A percentile compares a stretch with the other conserved stretches of the same genome.
Evolutionary conservation across 2,797 vertebrate species (phyloP).

Genomic region (Gallinago stenura): DNA sequence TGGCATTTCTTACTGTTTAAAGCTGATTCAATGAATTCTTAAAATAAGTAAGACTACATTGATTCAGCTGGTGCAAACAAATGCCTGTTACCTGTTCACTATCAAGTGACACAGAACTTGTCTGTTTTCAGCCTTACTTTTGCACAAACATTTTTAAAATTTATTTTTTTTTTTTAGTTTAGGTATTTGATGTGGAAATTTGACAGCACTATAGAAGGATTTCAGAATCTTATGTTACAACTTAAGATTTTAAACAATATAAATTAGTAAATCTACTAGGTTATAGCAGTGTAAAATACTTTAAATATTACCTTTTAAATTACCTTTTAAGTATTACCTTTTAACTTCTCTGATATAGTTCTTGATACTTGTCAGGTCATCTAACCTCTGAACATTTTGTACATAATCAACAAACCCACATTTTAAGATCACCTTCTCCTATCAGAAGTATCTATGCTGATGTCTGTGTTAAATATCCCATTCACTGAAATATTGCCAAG

Average conservation of each 20-base stretch:
- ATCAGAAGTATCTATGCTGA: not conserved
- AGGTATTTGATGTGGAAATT: not conserved
- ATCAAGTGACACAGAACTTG: not conserved
- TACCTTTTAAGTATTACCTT: not conserved
- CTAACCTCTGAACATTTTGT: not conserved
- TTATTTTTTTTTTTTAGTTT: not conserved
- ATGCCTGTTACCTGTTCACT: not conserved
- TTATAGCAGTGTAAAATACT: not conserved
- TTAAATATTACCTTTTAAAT: not conserved
- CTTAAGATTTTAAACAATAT: not conserved
- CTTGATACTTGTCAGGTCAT: not conserved
- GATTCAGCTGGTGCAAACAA: not conserved
- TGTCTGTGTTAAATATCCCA: not conserved
- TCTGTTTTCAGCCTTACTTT: not conserved
- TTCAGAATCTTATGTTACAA: not conserved
- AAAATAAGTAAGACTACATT: not conserved
- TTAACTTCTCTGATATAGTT: not conserved
- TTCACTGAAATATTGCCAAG: not conserved
- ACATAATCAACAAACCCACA: not conserved
- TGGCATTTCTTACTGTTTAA: not conserved
- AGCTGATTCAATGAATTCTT: not conserved
- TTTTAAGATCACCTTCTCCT: not conserved
- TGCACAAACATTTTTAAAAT: not conserved
- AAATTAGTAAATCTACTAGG: not conserved
- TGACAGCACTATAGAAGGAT: not conserved